Percentiles rank a stretch among this genome's conserved stretches.
Evolutionary conservation across 1,140 invertebrate genomes (phyloP).

Genomic region (Oncopodura yosiiana): DNA sequence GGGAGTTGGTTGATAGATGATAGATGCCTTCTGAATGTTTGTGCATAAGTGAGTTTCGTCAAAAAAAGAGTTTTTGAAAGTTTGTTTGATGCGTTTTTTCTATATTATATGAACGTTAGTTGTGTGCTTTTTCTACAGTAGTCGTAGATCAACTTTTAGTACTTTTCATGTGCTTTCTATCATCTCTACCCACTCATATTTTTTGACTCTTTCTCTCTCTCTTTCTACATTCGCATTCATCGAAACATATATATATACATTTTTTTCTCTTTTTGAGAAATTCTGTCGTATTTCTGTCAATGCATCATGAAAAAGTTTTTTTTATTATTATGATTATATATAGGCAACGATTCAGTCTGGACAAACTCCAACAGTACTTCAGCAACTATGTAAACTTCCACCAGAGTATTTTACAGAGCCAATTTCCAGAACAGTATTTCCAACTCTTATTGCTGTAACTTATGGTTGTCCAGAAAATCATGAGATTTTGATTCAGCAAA

Average conservation of each 20-base stretch:
- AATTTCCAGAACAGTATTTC: slow-evolving; percentile 68
- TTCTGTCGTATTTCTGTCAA: background rate
- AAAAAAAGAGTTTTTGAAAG: no score
- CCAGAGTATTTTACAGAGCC: slow-evolving; percentile 80
- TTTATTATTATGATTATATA: slow-evolving; percentile 39
- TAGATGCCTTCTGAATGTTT: no score
- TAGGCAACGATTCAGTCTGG: slow-evolving; percentile 69
- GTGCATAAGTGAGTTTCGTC: no score
- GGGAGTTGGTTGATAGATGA: no score
- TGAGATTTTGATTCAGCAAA: slow-evolving; percentile 63
- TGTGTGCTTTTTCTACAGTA: no score
- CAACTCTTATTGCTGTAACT: slow-evolving; percentile 73
- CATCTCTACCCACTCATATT: no score
- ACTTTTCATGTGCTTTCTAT: no score
- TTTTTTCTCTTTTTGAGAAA: background rate
- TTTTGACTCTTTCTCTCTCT: no score
- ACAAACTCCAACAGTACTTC: slow-evolving; percentile 70
- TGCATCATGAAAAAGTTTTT: background rate
- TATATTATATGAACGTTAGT: no score
- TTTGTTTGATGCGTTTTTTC: no score
- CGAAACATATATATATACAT: background rate
- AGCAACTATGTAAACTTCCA: slow-evolving; percentile 78
- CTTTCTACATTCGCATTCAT: background rate
- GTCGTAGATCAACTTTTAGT: no score
- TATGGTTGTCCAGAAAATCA: slow-evolving; percentile 57